phyloP scores from a whole-genome alignment of 1,140 invertebrate species.

The Octopus bimaculoides region DNA sequence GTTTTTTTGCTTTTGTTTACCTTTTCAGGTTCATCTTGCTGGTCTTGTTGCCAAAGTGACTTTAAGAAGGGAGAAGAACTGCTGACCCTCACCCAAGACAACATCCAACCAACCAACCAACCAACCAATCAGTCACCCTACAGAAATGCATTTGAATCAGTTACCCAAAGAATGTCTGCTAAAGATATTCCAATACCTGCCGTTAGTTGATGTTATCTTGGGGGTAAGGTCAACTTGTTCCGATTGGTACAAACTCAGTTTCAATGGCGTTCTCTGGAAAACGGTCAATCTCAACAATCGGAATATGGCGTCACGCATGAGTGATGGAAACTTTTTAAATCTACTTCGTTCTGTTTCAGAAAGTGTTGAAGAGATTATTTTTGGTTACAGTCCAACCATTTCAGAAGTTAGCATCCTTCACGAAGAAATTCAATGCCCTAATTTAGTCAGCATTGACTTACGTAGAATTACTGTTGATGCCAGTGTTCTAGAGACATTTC shows the following conservation, averaged over 20 bases:
- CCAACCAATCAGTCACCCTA: no score
- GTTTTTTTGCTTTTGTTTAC: no score
- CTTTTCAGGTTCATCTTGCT: no score
- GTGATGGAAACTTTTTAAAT: background rate
- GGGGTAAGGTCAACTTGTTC: background rate
- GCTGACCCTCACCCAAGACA: no score
- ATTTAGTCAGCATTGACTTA: background rate
- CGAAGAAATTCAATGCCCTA: background rate
- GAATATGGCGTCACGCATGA: background rate
- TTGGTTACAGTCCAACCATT: background rate
- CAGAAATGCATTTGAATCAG: background rate
- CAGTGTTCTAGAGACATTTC: background rate
- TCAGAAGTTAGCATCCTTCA: background rate
- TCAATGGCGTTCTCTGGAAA: background rate
- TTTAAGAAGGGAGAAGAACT: no score
- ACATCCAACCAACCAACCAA: no score
- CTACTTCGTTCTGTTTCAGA: background rate
- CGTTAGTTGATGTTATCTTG: background rate
- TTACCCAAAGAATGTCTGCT: background rate
- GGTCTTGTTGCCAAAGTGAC: no score
- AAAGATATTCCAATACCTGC: background rate
- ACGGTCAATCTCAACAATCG: background rate
- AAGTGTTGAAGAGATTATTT: constrained; percentile 1
- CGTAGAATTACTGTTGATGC: background rate
- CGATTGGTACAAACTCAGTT: constrained; percentile 6